Conservation (phyloP, 2,797 vertebrate genomes). For the Chrosomus eos region DNA sequence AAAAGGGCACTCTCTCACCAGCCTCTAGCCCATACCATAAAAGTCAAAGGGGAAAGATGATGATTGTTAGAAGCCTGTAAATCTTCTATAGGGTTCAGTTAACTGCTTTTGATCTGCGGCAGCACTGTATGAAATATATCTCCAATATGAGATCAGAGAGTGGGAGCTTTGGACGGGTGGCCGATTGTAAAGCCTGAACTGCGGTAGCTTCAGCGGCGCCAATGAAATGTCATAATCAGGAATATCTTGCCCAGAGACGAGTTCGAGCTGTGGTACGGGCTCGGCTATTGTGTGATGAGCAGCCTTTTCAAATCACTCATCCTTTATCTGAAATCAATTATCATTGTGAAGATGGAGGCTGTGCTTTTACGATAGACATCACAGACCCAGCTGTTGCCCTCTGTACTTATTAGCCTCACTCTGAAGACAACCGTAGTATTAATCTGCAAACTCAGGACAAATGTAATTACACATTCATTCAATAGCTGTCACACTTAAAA, state of each 20-base stretch:
- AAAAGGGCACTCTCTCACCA: conserved; percentile 71
- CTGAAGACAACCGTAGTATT: conserved; percentile 59
- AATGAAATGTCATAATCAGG: conserved; percentile 43
- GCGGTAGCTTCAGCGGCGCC: not conserved
- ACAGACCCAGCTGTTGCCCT: conserved; percentile 59
- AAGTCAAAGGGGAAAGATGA: conserved; percentile 72
- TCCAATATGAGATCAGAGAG: conserved; percentile 72
- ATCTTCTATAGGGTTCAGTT: conserved; percentile 70
- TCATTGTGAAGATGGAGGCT: conserved; percentile 60
- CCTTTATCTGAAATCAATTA: conserved; percentile 72
- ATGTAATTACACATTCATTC: conserved; percentile 61
- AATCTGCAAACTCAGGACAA: conserved; percentile 51
- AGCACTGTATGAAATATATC: conserved; percentile 69
- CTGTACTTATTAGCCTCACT: conserved; percentile 61
- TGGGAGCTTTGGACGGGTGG: conserved; percentile 29
- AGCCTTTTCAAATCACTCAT: conserved; percentile 70
- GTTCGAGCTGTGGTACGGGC: conserved; percentile 21
- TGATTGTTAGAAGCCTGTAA: conserved; percentile 68
- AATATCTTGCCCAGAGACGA: conserved; percentile 11
- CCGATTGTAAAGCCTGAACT: conserved; percentile 16
- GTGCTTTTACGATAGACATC: conserved; percentile 44
- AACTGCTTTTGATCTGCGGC: conserved; percentile 73
- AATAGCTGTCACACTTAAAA: conserved; percentile 55
- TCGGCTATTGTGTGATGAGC: conserved; percentile 65
- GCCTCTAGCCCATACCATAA: conserved; percentile 74